A percentile compares a stretch with the other conserved stretches of the same genome.
phyloP scores from a whole-genome alignment of 2,888 invertebrate genomes.

The Leistus spinibarbis region DNA sequence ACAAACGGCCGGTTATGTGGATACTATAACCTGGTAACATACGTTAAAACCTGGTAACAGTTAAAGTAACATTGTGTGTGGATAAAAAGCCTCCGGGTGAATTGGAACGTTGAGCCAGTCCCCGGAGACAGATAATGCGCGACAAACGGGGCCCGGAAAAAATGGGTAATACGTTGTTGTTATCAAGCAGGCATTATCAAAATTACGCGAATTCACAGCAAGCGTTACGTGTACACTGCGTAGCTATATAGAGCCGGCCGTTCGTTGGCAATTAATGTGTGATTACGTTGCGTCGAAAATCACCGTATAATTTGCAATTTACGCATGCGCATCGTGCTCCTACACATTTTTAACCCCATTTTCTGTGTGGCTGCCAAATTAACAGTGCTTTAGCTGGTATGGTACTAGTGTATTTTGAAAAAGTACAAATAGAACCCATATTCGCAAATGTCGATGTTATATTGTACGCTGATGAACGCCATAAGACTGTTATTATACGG shows the following conservation, averaged over 20 bases:
- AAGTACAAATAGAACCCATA: neutral
- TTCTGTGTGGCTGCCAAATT: neutral
- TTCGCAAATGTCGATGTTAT: neutral
- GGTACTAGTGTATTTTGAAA: neutral
- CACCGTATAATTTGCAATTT: slow-evolving; percentile 38
- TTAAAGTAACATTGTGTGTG: slow-evolving; percentile 5
- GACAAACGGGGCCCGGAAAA: slow-evolving; percentile 19
- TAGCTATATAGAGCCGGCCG: neutral
- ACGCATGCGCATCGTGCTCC: slow-evolving; percentile 23
- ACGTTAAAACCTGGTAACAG: slow-evolving; percentile 22
- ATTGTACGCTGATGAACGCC: too few species aligned
- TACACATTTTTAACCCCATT: slow-evolving; percentile 9
- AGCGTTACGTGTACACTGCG: neutral
- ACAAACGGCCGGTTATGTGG: neutral
- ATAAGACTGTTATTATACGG: too few species aligned
- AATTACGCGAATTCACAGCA: slow-evolving; percentile 28
- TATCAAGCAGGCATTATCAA: slow-evolving; percentile 31
- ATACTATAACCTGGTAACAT: slow-evolving; percentile 1
- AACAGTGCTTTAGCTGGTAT: neutral
- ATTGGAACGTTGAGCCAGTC: slow-evolving; percentile 7
- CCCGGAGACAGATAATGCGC: slow-evolving; percentile 30
- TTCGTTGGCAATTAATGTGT: slow-evolving; percentile 33
- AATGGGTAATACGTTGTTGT: slow-evolving; percentile 34
- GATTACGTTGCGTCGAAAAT: slow-evolving; percentile 32
- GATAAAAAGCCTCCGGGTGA: slow-evolving; percentile 16